Conservation (phyloP, 2,888 invertebrate genomes). For the Microplitis manilae region DNA sequence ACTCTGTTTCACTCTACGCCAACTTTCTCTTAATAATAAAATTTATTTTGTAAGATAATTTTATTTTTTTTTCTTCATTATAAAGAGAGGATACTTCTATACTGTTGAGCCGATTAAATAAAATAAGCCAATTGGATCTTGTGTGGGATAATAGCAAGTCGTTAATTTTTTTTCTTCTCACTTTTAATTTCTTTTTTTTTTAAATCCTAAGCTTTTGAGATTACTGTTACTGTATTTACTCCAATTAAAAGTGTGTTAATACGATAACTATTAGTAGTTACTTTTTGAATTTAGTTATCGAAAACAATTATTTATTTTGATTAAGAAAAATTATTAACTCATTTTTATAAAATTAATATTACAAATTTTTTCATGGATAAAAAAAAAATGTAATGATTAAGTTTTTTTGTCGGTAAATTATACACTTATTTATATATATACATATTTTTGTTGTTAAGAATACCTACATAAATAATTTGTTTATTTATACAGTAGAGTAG, state of each 20-base stretch:
- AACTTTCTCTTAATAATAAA: background rate
- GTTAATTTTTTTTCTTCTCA: slow-evolving; percentile 40
- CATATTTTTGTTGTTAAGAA: too few species aligned
- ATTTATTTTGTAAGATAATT: background rate
- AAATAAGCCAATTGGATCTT: slow-evolving; percentile 52
- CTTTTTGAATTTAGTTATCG: slow-evolving; percentile 1
- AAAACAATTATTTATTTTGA: background rate
- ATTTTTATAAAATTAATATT: too few species aligned
- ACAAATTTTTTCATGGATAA: background rate
- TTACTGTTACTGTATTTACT: slow-evolving; percentile 4
- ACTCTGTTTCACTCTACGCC: background rate
- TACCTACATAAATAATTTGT: background rate
- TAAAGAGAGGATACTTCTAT: background rate
- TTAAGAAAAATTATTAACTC: too few species aligned
- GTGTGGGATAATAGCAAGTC: slow-evolving; percentile 50
- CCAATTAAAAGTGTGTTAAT: slow-evolving; percentile 26
- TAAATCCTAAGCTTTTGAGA: background rate
- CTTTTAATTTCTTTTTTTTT: slow-evolving; percentile 5
- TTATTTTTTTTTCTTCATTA: background rate
- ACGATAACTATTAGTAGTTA: slow-evolving; percentile 9
- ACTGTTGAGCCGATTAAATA: slow-evolving; percentile 52
- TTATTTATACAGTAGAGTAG: background rate
- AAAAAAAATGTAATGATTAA: background rate
- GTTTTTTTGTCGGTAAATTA: too few species aligned
- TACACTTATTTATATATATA: too few species aligned